phyloP scores from a whole-genome alignment of 92 coral and sea anemone species.

The Porites divaricata region DNA sequence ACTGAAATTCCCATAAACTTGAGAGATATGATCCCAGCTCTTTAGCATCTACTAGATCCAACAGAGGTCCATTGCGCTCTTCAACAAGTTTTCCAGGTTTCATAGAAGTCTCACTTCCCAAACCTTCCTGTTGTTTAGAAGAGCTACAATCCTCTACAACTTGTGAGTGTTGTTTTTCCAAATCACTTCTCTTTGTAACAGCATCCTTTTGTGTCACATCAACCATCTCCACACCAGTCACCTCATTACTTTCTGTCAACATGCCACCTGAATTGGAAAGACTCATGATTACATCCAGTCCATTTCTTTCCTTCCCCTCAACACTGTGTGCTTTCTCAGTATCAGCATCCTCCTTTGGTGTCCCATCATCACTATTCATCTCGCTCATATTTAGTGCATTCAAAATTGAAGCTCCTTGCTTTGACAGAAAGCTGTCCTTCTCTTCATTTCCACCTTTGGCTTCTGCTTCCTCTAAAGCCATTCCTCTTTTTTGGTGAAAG shows the following conservation, averaged over 20 bases:
- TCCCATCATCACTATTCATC: neutral
- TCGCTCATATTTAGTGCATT: constrained; percentile 31
- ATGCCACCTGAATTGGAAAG: neutral
- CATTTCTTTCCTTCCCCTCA: constrained; percentile 15
- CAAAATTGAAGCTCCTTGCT: constrained; percentile 30
- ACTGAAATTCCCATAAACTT: constrained; percentile 79
- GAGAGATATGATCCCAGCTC: constrained; percentile 72
- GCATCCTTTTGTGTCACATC: neutral
- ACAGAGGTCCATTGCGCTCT: constrained; percentile 7
- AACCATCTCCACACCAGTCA: neutral
- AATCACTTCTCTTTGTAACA: neutral
- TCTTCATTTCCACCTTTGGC: neutral
- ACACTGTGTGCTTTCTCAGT: neutral
- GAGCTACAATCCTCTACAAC: neutral
- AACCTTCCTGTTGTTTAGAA: neutral
- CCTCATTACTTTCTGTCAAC: neutral
- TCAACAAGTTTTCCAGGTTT: neutral
- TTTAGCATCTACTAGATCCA: constrained; percentile 69
- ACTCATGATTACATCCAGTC: constrained; percentile 24
- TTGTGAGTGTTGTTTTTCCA: constrained; percentile 18
- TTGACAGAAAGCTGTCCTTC: neutral
- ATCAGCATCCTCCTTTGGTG: neutral
- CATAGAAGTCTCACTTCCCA: neutral
- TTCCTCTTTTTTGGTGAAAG: constrained; percentile 81
- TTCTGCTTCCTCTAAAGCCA: constrained; percentile 13